Conservation (phyloP, 2,888 invertebrate genomes). For the Seira sanloemensis region DNA sequence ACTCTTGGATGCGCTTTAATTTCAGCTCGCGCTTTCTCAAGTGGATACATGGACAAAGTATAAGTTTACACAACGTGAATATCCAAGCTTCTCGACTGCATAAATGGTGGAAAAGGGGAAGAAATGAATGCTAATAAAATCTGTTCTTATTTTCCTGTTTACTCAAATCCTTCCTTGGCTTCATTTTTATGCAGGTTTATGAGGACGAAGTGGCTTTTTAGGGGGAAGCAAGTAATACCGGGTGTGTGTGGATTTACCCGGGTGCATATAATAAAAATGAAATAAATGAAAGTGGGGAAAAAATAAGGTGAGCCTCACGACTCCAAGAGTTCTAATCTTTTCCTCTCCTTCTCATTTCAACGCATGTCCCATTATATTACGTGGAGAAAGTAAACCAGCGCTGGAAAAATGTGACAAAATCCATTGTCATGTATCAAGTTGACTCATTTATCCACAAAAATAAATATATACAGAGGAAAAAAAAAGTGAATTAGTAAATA, state of each 20-base stretch:
- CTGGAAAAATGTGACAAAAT: constrained; percentile 34
- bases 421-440: constrained; percentile 26
- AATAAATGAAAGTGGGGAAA: not conserved
- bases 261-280: not conserved
- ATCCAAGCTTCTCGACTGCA: not conserved
- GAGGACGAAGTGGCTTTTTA: not conserved
- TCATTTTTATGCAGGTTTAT: not conserved
- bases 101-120: not conserved
- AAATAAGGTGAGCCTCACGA: not conserved
- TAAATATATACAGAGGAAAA: constrained; percentile 1
- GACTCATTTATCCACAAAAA: constrained; percentile 18
- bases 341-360: not conserved
- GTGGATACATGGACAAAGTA: too few relatives aligned
- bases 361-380: not conserved
- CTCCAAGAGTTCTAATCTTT: not conserved
- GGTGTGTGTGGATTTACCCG: too few relatives aligned
- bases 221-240: not conserved
- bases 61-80: too few relatives aligned
- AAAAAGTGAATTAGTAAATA: constrained; percentile 41
- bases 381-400: not conserved
- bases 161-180: not conserved
- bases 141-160: not conserved
- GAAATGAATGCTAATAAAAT: not conserved
- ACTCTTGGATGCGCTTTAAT: not conserved
- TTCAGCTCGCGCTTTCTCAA: not conserved